phyloP scores from a whole-genome alignment of 2,113 vertebrate species.

The Mus pahari region DNA sequence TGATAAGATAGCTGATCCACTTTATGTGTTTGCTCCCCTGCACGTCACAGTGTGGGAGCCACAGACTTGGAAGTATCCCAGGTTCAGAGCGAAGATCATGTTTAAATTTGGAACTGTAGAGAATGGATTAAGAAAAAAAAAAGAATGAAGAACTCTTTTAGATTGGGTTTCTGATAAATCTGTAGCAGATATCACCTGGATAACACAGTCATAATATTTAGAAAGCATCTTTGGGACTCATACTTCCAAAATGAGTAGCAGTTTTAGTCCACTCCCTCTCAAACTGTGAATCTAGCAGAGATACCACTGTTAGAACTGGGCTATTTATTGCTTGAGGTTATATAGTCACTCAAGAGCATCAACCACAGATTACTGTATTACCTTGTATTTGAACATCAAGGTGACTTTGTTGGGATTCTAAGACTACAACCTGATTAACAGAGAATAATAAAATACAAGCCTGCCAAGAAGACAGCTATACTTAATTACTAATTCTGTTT shows the following conservation, averaged over 20 bases:
- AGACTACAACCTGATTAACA: neutral
- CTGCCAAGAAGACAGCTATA: neutral
- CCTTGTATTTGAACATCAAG: neutral
- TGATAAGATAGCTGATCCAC: neutral
- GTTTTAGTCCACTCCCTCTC: neutral
- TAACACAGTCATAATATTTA: neutral
- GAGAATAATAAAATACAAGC: neutral
- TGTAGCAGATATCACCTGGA: neutral
- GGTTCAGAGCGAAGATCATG: neutral
- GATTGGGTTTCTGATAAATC: neutral
- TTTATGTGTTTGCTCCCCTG: neutral
- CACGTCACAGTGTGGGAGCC: neutral
- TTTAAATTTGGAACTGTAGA: neutral
- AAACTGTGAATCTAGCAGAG: neutral
- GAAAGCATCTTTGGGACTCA: neutral
- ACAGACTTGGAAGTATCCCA: neutral
- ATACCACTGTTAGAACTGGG: neutral
- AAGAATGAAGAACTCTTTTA: neutral
- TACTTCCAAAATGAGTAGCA: neutral
- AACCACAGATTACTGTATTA: neutral
- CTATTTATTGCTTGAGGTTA: neutral
- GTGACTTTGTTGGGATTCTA: neutral
- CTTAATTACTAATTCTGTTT: neutral
- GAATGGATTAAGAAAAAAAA: neutral
- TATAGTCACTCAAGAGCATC: neutral